Evolutionary conservation across 2,113 vertebrate species (phyloP), one percentile per base, ranked within the genome.

Genomic region (Rafetus swinhoei): DNA sequence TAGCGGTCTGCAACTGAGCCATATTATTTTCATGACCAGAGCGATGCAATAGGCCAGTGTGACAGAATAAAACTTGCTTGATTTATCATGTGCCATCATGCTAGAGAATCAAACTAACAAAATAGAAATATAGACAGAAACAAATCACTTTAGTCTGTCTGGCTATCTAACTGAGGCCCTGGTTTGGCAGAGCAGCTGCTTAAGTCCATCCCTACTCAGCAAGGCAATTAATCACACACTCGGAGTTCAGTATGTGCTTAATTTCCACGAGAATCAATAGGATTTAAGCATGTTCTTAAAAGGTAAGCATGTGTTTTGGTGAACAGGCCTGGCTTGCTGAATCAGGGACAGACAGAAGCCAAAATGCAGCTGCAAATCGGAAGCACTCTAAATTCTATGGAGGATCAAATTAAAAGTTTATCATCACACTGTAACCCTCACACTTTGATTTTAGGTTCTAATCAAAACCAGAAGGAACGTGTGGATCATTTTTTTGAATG

Each of bases 231-330:
- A 25, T 45, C 45, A 50, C 21, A 45, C 22, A 45, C 39, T 45
- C 50, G 50, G 13, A 24, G 5, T 50, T 77, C 50, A 77, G 22
- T 50, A 50, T 77, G 21, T 77, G 24, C 45, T 77, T 77, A 25
- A 25, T 25, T 77, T 77, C 74, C 93, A 35, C 1, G 84, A 88
- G 87, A 92, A 81, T 87, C n/a, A 13, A 1, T 7, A 56, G 53
- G 45, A 4, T 59, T 59, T 60, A 45, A 59, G 81, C 93, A 84
- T 92, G 82, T 89, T 12, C 89, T 79, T 86, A 81, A 93, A 2
- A 94, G 92, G 81, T 86, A 95, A 90, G 79, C 53, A 56, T 32
- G 82, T 50, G 57, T 87, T 87, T 91, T 93, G 92, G 91, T 91
- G 95, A 95, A 82, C 65, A 88, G 1, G 59, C 82, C 87, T 79